A percentile compares a stretch with the other conserved stretches of the same genome.
Conservation (phyloP, 2,113 vertebrate genomes). For the Archilochus colubris region DNA sequence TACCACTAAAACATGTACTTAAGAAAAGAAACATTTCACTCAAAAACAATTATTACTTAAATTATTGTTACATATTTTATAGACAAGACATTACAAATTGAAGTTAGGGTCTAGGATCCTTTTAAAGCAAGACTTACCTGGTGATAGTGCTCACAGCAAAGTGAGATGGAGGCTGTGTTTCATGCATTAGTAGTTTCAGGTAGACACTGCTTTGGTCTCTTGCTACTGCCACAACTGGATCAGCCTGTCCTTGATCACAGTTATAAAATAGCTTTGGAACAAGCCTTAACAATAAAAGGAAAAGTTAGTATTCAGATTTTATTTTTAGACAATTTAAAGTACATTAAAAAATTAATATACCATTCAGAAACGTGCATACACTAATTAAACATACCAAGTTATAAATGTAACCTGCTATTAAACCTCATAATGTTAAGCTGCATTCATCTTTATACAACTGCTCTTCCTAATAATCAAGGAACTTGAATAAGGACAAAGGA, state of each 20-base stretch:
- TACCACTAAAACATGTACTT: not conserved
- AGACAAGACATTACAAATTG: not conserved
- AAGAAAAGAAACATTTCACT: not conserved
- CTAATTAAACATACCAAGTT: not conserved
- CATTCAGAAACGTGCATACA: not conserved
- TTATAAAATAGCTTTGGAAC: constrained; percentile 92
- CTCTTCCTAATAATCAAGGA: not conserved
- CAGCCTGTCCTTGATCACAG: constrained; percentile 93
- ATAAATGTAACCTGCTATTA: not conserved
- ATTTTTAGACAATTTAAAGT: not conserved
- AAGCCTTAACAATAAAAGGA: constrained; percentile 73
- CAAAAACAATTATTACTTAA: not conserved
- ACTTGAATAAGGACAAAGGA: not conserved
- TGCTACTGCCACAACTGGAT: constrained; percentile 93
- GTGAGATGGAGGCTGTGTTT: constrained; percentile 91
- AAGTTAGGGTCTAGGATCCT: not conserved
- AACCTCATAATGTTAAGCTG: not conserved
- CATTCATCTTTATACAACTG: not conserved
- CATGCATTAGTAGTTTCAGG: constrained; percentile 96
- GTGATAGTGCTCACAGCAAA: constrained; percentile 94
- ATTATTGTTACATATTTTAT: not conserved
- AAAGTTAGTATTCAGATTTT: not conserved
- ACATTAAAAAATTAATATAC: not conserved
- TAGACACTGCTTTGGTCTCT: constrained; percentile 93
- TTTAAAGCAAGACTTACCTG: constrained; percentile 76